Conservation (phyloP, 2,113 vertebrate genomes). For the Etheostoma spectabile region DNA sequence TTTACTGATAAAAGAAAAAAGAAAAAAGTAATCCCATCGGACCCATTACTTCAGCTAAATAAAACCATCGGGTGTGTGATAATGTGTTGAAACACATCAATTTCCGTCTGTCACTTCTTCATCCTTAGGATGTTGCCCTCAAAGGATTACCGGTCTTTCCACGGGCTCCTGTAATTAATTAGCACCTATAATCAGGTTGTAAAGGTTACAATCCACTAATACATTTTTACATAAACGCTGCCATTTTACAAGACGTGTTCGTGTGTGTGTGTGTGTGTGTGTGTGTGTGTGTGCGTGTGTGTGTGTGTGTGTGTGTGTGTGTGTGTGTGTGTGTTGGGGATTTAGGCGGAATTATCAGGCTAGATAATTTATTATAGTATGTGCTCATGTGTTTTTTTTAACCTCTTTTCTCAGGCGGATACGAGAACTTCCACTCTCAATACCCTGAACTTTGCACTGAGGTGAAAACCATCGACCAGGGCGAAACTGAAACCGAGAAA, state of each 20-base stretch:
- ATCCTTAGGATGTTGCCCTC: constrained; percentile 59
- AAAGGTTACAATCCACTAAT: constrained; percentile 63
- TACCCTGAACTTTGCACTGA: constrained; percentile 97
- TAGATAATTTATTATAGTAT: constrained; percentile 20
- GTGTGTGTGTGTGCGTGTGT: too few relatives aligned
- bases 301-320: too few relatives aligned
- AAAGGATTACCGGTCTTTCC: constrained; percentile 67
- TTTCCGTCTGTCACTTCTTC: constrained; percentile 65
- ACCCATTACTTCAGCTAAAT: not conserved
- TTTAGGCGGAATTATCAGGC: constrained; percentile 28
- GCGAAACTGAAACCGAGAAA: constrained; percentile 87
- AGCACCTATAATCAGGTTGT: constrained; percentile 72
- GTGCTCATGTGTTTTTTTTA: constrained; percentile 1
- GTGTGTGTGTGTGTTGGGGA: constrained; percentile 3
- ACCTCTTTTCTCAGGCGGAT: constrained; percentile 87
- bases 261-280: too few relatives aligned
- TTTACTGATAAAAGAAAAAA: constrained; percentile 9
- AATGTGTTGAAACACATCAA: constrained; percentile 45
- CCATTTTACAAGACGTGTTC: constrained; percentile 60
- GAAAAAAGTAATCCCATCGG: not conserved
- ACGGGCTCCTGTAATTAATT: constrained; percentile 68
- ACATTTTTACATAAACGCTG: constrained; percentile 65
- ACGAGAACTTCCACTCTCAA: constrained; percentile 93
- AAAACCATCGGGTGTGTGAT: constrained; percentile 3
- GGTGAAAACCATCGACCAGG: constrained; percentile 87